Base-by-base conservation (phyloP, 2,888 invertebrate genomes). In the Pseudococcus jackbeardsleyi region DNA sequence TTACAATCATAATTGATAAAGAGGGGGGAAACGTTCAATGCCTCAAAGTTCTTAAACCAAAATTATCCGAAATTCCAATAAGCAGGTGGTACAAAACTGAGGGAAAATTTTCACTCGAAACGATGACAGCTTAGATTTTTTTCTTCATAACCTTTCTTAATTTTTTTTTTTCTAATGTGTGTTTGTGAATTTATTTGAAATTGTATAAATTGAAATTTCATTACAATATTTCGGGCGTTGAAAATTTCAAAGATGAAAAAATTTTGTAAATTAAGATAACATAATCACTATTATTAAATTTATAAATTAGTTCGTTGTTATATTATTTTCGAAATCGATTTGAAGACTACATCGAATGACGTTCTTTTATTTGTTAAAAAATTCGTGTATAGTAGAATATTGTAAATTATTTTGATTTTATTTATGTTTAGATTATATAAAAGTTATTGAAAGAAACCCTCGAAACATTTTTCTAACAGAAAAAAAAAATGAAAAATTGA, bases 361-460 rank as follows among this genome's bases (percentile, higher is more conserved):
- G 54, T 82, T 88, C 42, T 77, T 17, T 86, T 54, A n/a, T 82
- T 82, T 42, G 79, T 88, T 88, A 88, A 88, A 79, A 79, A 88
- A 79, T 88, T 88, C 46, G 39, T 82, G 79, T 82, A 82, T 82
- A 82, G 88, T 88, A 88, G 48, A 88, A 19, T 88, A 82, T 39
- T 88, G 88, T 88, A 88, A 50, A 88, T 79, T 88, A 88, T 79
- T 85, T 85, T 85, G 85, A 85, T 54, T 85, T 85, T 85, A 54
- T 85, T 54, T 54, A 39, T 88, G 39, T 79, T 39, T 54, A 82
- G 39, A 82, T 42, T 8, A 59, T 46, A 50, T 79, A 26, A 88
- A 79, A 33, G 48, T 88, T 79, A 88, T 42, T 8, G 8, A 42
- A 42, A 42, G 9, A 26, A 72, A 79, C 7, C 19, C 12, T 85